Evolutionary conservation across 1,140 invertebrate species (phyloP).

Genomic region (Heterodera carotae): DNA sequence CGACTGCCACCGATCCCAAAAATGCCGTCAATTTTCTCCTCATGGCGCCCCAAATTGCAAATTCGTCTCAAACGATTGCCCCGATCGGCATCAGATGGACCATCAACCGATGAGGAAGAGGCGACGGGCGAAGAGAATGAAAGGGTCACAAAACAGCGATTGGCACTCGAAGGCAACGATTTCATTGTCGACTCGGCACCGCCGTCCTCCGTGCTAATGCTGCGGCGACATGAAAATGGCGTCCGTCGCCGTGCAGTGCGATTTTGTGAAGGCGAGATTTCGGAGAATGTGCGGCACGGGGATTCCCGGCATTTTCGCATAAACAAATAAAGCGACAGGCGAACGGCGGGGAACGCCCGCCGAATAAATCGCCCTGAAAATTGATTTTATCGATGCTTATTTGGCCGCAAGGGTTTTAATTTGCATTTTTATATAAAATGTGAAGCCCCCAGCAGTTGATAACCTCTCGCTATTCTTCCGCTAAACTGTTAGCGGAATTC

Average conservation of each 20-base stretch:
- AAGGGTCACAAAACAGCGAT: conserved; percentile 4
- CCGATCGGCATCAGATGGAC: conserved; percentile 14
- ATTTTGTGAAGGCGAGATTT: conserved; percentile 19
- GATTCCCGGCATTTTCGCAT: no score
- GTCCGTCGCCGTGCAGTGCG: conserved; percentile 6
- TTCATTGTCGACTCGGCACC: conserved; percentile 33
- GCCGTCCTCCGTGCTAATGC: not conserved
- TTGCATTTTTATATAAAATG: no score
- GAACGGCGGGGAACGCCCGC: no score
- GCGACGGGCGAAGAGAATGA: not conserved
- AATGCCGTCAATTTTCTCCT: conserved; percentile 44
- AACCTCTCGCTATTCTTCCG: no score
- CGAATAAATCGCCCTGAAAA: no score
- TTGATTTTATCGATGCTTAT: no score
- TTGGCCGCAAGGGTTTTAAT: no score
- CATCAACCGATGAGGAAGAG: conserved; percentile 30
- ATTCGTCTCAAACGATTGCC: conserved; percentile 32
- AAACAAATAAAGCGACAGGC: no score
- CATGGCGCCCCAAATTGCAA: conserved; percentile 47
- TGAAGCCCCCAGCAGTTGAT: no score
- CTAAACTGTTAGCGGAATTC: no score
- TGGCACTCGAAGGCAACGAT: conserved; percentile 15
- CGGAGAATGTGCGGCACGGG: not conserved
- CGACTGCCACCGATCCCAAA: not conserved
- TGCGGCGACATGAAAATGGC: not conserved